Evolutionary conservation across 1,140 invertebrate genomes (phyloP).

Genomic region (Augochlora pura): DNA sequence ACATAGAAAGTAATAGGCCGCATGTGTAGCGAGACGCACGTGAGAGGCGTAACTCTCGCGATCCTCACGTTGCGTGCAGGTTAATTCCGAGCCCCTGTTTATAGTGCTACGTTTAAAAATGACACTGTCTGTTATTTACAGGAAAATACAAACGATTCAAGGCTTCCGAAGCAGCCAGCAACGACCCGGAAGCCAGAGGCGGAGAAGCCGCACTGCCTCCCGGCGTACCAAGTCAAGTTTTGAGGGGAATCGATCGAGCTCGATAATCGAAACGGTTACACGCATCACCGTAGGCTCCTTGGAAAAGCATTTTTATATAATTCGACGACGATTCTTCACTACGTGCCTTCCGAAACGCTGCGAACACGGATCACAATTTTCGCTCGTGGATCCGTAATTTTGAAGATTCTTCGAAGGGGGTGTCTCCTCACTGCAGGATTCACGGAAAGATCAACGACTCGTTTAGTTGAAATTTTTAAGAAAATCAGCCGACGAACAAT

Average conservation of each 20-base stretch:
- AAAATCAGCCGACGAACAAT: too few species aligned
- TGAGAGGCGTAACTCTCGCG: too few species aligned
- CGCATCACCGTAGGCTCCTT: background rate
- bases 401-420: background rate
- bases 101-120: background rate
- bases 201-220: slow-evolving; percentile 68
- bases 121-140: slow-evolving; percentile 29
- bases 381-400: background rate
- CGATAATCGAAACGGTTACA: slow-evolving; percentile 58
- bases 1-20: too few species aligned
- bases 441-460: too few species aligned
- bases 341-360: slow-evolving; percentile 42
- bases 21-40: too few species aligned
- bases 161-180: slow-evolving; percentile 72
- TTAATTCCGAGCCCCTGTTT: background rate
- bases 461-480: too few species aligned
- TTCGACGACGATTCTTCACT: slow-evolving; percentile 30
- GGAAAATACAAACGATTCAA: slow-evolving; percentile 78
- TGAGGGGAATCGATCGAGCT: slow-evolving; percentile 70
- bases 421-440: too few species aligned
- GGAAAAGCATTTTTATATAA: slow-evolving; percentile 33
- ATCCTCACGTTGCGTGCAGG: too few species aligned
- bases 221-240: slow-evolving; percentile 71
- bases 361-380: slow-evolving; percentile 13
- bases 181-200: slow-evolving; percentile 70